phyloP scores from a whole-genome alignment of 2,113 vertebrate genomes.

The Mesembrinibis cayennensis region DNA sequence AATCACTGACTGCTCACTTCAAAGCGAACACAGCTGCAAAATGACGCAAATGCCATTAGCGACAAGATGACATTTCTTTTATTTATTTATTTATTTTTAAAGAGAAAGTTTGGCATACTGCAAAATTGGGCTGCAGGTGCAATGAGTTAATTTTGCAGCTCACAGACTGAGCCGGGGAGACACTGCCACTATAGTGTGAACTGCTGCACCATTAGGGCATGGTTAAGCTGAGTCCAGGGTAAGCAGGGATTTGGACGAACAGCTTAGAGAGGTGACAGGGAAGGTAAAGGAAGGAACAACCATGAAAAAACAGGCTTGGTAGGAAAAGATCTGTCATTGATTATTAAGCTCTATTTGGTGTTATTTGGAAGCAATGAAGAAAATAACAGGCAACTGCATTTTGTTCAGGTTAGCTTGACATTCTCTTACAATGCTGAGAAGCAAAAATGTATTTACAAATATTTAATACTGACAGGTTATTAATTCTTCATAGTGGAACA shows the following conservation, averaged over 20 bases:
- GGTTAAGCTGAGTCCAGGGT: background rate
- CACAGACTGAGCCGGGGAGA: background rate
- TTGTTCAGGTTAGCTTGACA: background rate
- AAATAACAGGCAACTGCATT: background rate
- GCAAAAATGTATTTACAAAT: background rate
- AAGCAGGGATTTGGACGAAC: background rate
- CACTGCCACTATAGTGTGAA: background rate
- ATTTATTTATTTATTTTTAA: background rate
- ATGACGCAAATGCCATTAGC: background rate
- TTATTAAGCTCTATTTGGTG: background rate
- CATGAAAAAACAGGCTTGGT: background rate
- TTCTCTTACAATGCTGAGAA: background rate
- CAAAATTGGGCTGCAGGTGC: slow-evolving; percentile 46
- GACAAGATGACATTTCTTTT: background rate
- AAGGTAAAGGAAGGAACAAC: background rate
- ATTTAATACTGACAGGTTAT: background rate
- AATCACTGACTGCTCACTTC: slow-evolving; percentile 46
- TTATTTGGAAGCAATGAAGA: background rate
- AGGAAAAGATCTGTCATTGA: slow-evolving; percentile 18
- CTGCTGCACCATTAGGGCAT: background rate
- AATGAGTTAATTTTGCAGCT: slow-evolving; percentile 47
- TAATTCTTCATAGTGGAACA: background rate
- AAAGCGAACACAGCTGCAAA: slow-evolving; percentile 66
- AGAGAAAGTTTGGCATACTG: background rate
- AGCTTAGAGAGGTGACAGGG: background rate